Percentiles rank a stretch among this genome's conserved stretches.
phyloP scores from a whole-genome alignment of 2,888 invertebrate genomes.

The Chironomus tentans region DNA sequence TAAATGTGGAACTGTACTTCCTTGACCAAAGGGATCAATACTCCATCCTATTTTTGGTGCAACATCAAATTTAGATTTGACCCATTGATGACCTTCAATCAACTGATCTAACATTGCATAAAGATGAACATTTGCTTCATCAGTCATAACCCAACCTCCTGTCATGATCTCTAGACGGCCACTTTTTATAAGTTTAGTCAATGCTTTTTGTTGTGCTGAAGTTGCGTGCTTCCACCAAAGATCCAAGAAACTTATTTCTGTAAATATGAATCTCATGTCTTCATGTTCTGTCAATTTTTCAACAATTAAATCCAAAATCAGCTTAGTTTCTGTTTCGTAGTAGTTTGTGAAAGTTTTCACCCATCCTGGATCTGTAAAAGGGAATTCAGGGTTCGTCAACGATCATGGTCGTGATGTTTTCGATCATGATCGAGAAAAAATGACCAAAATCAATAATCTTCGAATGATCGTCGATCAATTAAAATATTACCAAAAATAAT shows the following conservation, averaged over 20 bases:
- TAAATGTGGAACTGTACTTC: conserved; percentile 85
- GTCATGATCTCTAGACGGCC: conserved; percentile 85
- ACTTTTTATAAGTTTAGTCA: conserved; percentile 68
- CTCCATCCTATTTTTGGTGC: conserved; percentile 83
- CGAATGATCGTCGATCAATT: no score
- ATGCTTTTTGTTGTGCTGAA: conserved; percentile 70
- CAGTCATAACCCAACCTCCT: conserved; percentile 96
- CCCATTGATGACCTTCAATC: conserved; percentile 88
- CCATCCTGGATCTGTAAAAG: conserved; percentile 98
- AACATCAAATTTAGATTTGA: conserved; percentile 71
- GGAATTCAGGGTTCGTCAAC: no score
- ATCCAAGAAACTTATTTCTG: conserved; percentile 80
- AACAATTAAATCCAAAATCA: conserved; percentile 81
- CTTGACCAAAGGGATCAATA: conserved; percentile 96
- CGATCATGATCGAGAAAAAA: no score
- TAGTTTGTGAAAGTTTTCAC: conserved; percentile 91
- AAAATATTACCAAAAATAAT: no score
- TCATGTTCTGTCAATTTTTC: conserved; percentile 76
- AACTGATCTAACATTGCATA: conserved; percentile 85
- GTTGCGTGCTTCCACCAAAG: conserved; percentile 90
- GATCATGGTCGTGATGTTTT: no score
- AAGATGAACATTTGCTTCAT: conserved; percentile 83
- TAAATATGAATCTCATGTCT: conserved; percentile 93
- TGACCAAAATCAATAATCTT: no score
- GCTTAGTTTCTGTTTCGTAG: conserved; percentile 78